Evolutionary conservation across 2,797 vertebrate genomes (phyloP).

Genomic region (Dendrocincla tyrannina): DNA sequence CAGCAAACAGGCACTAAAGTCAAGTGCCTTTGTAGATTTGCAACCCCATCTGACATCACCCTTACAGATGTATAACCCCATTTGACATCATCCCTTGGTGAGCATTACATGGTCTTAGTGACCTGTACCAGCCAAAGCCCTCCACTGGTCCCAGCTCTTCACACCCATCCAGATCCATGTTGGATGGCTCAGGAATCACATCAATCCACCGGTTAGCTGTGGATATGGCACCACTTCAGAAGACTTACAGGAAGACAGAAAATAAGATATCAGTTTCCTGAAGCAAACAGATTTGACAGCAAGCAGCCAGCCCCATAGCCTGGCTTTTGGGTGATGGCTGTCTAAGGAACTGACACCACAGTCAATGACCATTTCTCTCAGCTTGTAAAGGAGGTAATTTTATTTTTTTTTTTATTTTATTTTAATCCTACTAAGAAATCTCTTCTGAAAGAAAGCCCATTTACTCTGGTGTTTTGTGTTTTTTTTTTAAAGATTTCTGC

Average conservation of each 20-base stretch:
- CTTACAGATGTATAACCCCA: background rate
- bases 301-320: background rate
- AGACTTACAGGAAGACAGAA: background rate
- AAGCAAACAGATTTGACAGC: background rate
- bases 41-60: background rate
- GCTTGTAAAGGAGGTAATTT: background rate
- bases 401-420: accelerated
- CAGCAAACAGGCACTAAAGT: background rate
- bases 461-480: background rate
- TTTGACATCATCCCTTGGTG: background rate
- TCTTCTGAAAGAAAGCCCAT: background rate
- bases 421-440: background rate
- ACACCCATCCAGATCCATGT: background rate
- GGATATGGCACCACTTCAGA: background rate
- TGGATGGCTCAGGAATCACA: background rate
- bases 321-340: background rate
- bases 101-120: background rate
- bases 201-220: background rate
- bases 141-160: background rate
- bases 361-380: background rate
- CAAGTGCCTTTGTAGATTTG: background rate
- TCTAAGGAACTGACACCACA: background rate
- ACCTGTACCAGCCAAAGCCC: background rate
- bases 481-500: background rate
- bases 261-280: background rate